Percentiles rank a stretch among this genome's conserved stretches.
These are phyloP conservation scores for Sphyrna mokarran DNA, from an alignment of 2,113 vertebrate genomes.

Conservation along the genomic window DNA sequence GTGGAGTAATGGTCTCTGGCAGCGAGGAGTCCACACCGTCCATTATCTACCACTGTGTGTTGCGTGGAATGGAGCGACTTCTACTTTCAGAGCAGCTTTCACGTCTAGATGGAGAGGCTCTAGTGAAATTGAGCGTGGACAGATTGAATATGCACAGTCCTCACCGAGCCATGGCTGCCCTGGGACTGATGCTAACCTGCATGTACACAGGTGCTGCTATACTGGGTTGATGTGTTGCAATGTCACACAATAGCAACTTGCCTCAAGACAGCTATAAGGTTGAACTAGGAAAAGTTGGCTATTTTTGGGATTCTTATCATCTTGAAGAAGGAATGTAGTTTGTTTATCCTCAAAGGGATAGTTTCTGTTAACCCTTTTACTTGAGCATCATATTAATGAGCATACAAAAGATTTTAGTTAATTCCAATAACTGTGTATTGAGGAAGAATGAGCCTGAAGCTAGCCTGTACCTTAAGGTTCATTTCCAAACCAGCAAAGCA, in stretches of 20 bases:
- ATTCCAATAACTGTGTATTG: no score
- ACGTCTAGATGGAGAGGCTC: constrained; percentile 76
- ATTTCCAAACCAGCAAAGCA: no score
- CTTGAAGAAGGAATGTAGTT: background rate
- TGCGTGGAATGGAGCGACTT: constrained; percentile 88
- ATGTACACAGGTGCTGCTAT: constrained; percentile 88
- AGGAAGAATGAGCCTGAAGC: no score
- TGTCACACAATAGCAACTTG: background rate
- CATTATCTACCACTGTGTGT: constrained; percentile 84
- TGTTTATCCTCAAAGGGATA: background rate
- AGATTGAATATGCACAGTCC: constrained; percentile 91
- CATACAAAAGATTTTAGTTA: no score
- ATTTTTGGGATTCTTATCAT: background rate
- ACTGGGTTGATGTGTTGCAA: background rate
- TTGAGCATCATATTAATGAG: no score
- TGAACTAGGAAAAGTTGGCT: background rate
- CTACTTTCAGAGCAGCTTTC: constrained; percentile 91
- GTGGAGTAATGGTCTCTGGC: constrained; percentile 86
- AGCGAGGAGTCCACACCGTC: constrained; percentile 89
- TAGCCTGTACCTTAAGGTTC: no score
- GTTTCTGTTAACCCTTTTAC: background rate
- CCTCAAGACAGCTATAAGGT: background rate
- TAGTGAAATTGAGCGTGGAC: constrained; percentile 94
- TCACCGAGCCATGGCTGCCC: constrained; percentile 89
- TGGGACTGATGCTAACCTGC: constrained; percentile 97